Evolutionary conservation across 2,113 vertebrate genomes (phyloP).

Genomic region (Macquaria ambigua): DNA sequence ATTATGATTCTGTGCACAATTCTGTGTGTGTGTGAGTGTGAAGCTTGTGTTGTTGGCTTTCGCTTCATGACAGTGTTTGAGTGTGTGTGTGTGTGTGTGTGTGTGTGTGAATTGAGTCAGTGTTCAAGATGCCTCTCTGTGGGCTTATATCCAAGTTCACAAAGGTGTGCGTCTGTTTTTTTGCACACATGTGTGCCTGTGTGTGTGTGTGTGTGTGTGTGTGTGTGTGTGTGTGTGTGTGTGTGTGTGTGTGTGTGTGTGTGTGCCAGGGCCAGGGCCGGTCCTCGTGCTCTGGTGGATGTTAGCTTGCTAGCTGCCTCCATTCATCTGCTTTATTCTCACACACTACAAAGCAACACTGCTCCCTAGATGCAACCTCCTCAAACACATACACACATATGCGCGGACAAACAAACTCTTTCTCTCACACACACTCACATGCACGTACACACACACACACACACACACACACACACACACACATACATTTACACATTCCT

Average conservation of each 20-base stretch:
- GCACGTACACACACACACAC: conserved; percentile 26
- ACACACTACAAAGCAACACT: conserved; percentile 89
- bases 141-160: conserved; percentile 48
- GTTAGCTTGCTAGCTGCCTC: conserved; percentile 80
- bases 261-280: conserved; percentile 79
- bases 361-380: conserved; percentile 81
- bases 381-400: conserved; percentile 24
- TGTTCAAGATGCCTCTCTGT: conserved; percentile 34
- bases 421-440: neutral
- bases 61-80: conserved; percentile 8
- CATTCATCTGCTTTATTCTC: conserved; percentile 94
- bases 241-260: conserved; percentile 14
- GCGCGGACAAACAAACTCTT: neutral
- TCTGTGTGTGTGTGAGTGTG: conserved; percentile 11
- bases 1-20: conserved; percentile 18
- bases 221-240: conserved; percentile 11
- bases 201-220: neutral
- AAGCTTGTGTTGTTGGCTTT: conserved; percentile 22
- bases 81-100: conserved; percentile 1
- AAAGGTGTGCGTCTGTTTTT: conserved; percentile 20
- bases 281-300: conserved; percentile 86
- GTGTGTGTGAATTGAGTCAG: conserved; percentile 31
- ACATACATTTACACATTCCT: neutral
- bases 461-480: neutral
- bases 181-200: conserved; percentile 7